Percentiles rank a stretch among this genome's conserved stretches.
Conservation (phyloP, 2,888 invertebrate genomes). For the Lasioglossum oenotherae region DNA sequence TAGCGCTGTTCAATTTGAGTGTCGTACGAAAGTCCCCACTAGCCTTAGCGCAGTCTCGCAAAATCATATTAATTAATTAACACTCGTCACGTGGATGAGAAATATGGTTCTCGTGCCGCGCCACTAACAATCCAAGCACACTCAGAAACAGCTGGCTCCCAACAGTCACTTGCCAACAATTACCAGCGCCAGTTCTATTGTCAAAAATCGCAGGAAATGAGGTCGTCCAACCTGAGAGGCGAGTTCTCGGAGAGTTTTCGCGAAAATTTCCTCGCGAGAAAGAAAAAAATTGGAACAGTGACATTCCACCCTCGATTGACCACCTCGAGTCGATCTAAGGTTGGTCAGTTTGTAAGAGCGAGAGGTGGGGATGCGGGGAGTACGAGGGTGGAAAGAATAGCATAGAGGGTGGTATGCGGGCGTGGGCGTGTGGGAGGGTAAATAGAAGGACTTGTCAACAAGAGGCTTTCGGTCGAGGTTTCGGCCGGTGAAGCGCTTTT, state of each 20-base stretch:
- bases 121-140: too few relatives aligned
- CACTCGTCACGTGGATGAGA: too few relatives aligned
- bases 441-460: slow-evolving; percentile 64
- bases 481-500: slow-evolving; percentile 64
- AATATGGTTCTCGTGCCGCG: too few relatives aligned
- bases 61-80: too few relatives aligned
- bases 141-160: too few relatives aligned
- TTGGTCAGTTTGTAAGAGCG: not conserved
- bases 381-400: not conserved
- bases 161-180: too few relatives aligned
- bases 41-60: too few relatives aligned
- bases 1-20: too few relatives aligned
- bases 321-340: not conserved
- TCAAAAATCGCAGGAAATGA: not conserved
- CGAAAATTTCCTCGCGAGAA: not conserved
- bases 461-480: slow-evolving; percentile 59
- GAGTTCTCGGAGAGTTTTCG: not conserved
- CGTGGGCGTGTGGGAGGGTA: slow-evolving; percentile 25
- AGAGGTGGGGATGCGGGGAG: not conserved
- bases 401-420: not conserved
- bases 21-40: too few relatives aligned
- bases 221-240: not conserved
- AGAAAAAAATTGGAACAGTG: not conserved
- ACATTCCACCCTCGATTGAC: not conserved
- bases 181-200: not conserved